These are phyloP conservation scores for Rhimphoctona megacephalus DNA, from an alignment of 2,888 invertebrate genomes.

Conservation along the genomic window DNA sequence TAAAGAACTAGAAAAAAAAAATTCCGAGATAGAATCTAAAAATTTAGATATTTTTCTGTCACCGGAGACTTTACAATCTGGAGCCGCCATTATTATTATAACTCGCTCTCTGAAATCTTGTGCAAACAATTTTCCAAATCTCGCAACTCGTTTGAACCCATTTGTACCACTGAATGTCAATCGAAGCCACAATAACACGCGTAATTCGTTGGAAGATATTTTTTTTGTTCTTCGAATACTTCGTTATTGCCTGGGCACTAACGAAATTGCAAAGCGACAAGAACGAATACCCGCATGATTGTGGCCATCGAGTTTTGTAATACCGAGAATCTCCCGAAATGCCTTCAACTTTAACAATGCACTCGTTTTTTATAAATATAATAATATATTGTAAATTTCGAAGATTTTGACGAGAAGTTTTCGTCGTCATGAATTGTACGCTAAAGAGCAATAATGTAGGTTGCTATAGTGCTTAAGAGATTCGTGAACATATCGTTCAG, in stretches of 20 bases:
- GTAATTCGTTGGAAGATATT: neutral
- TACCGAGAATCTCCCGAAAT: slow-evolving; percentile 38
- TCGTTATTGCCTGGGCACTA: neutral
- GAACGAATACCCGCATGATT: neutral
- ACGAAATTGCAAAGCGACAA: slow-evolving; percentile 1
- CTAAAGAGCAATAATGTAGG: slow-evolving; percentile 16
- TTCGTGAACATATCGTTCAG: slow-evolving; percentile 28
- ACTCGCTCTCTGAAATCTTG: neutral
- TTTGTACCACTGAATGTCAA: slow-evolving; percentile 3
- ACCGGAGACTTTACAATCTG: neutral
- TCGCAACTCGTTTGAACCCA: neutral
- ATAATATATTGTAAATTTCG: slow-evolving; percentile 43
- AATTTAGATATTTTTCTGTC: neutral
- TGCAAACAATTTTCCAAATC: slow-evolving; percentile 11
- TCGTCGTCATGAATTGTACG: slow-evolving; percentile 2
- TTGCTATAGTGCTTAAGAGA: slow-evolving; percentile 28
- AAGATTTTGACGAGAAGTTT: slow-evolving; percentile 7
- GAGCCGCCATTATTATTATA: neutral
- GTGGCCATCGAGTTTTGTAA: neutral
- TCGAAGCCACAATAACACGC: neutral
- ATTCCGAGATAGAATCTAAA: neutral
- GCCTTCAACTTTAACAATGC: slow-evolving; percentile 29
- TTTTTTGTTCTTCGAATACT: neutral
- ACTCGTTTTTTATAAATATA: slow-evolving; percentile 25
- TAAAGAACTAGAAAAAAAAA: neutral